Conservation (phyloP, 2,797 vertebrate species). For the Uromys caudimaculatus region DNA sequence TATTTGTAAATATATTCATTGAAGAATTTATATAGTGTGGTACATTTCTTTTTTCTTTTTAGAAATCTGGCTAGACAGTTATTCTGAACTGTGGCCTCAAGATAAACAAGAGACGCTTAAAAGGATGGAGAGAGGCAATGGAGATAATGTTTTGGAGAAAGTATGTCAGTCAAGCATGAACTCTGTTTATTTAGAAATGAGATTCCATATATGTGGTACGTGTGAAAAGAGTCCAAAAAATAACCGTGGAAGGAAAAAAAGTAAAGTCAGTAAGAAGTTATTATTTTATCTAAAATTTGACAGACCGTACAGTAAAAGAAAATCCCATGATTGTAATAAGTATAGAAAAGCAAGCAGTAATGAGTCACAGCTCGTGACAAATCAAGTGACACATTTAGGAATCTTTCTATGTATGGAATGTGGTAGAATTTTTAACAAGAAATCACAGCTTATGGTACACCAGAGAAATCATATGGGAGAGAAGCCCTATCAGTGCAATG, state of each 20-base stretch:
- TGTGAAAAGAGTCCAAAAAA: conserved; percentile 59
- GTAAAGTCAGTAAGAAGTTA: conserved; percentile 47
- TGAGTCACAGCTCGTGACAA: not conserved
- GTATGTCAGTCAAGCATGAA: conserved; percentile 68
- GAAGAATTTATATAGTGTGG: conserved; percentile 58
- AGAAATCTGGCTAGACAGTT: conserved; percentile 71
- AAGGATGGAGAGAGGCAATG: conserved; percentile 37
- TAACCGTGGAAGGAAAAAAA: conserved; percentile 59
- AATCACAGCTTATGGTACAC: conserved; percentile 66
- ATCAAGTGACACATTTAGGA: not conserved
- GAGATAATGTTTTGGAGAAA: conserved; percentile 62
- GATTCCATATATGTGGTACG: conserved; percentile 24
- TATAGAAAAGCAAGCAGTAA: not conserved
- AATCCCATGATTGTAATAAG: not conserved
- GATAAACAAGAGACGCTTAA: conserved; percentile 65
- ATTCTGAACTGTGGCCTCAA: conserved; percentile 55
- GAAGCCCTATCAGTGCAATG: conserved; percentile 47
- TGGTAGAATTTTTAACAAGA: conserved; percentile 63
- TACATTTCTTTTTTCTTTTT: conserved; percentile 63
- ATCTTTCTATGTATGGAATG: conserved; percentile 62
- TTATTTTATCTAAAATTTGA: conserved; percentile 41
- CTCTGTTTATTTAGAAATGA: conserved; percentile 63
- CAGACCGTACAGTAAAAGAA: conserved; percentile 30
- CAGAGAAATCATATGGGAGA: conserved; percentile 35
- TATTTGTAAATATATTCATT: conserved; percentile 49